Percentiles rank a stretch among this genome's conserved stretches.
Conservation (phyloP, 2,797 vertebrate species). For the Sebastes taczanowskii region DNA sequence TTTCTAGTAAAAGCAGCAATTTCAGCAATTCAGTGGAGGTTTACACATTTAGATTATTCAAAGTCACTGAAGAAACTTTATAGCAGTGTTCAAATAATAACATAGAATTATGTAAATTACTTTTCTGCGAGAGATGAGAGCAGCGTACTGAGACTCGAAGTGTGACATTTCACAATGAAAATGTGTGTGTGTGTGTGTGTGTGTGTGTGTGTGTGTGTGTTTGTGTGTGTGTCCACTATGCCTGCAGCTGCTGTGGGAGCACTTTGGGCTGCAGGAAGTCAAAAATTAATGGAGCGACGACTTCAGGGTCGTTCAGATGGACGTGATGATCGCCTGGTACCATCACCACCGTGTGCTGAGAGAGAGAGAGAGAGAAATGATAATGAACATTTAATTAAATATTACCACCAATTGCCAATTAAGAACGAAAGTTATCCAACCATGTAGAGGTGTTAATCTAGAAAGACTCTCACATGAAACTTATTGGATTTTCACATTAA, state of each 20-base stretch:
- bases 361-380: not conserved
- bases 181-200: not conserved
- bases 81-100: not conserved
- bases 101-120: not conserved
- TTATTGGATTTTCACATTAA: not conserved
- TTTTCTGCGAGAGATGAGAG: not conserved
- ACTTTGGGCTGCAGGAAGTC: conserved; percentile 65
- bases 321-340: conserved; percentile 78
- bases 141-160: not conserved
- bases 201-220: not conserved
- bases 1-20: not conserved
- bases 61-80: not conserved
- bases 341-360: conserved; percentile 57
- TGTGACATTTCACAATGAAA: conserved; percentile 1
- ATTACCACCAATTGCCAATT: not conserved
- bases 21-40: not conserved
- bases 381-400: not conserved
- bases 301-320: conserved; percentile 74
- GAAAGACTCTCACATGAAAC: not conserved
- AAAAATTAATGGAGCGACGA: conserved; percentile 57
- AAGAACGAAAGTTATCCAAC: not conserved
- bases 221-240: not conserved
- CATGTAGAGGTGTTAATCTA: not conserved
- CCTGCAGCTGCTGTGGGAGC: conserved; percentile 3
- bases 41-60: not conserved